A percentile compares a stretch with the other conserved stretches of the same genome.
Evolutionary conservation across 92 coral and sea anemone genomes (phyloP).

Genomic region (Epizoanthus rinbou): DNA sequence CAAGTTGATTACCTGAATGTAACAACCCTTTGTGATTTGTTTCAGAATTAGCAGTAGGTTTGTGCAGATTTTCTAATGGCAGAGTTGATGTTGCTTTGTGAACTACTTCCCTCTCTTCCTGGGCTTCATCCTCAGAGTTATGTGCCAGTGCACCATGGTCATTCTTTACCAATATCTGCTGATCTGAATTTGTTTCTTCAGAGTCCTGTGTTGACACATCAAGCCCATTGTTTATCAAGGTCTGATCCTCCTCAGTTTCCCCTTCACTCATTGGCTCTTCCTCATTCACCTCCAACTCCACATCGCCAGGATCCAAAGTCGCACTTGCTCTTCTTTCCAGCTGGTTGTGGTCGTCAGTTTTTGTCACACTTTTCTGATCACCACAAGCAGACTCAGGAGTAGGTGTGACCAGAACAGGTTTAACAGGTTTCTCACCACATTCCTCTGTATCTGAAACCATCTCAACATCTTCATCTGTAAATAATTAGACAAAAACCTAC

Average conservation of each 20-base stretch:
- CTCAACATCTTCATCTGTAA: conserved; percentile 61
- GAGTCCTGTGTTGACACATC: background rate
- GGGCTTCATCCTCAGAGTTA: conserved; percentile 11
- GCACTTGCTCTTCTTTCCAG: conserved; percentile 52
- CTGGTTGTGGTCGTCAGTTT: background rate
- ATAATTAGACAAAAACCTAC: too few species aligned
- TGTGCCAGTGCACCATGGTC: conserved; percentile 37
- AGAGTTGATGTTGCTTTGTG: conserved; percentile 7
- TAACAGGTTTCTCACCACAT: conserved; percentile 22
- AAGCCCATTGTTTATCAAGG: conserved; percentile 15
- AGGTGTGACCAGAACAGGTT: background rate
- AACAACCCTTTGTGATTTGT: background rate
- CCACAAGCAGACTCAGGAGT: conserved; percentile 7
- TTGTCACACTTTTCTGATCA: conserved; percentile 2
- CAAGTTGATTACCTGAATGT: conserved; percentile 1
- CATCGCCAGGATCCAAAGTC: conserved; percentile 55
- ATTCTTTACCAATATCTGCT: conserved; percentile 40
- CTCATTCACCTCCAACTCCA: conserved; percentile 65
- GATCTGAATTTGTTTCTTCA: conserved; percentile 35
- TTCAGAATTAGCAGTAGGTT: conserved; percentile 1
- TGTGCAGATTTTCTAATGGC: background rate
- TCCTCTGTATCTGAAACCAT: conserved; percentile 71
- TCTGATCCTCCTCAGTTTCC: conserved; percentile 39
- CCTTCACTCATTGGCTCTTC: conserved; percentile 50
- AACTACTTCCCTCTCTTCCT: conserved; percentile 25